phyloP scores from a whole-genome alignment of 2,797 vertebrate species.

The Rousettus madagascariensis region DNA sequence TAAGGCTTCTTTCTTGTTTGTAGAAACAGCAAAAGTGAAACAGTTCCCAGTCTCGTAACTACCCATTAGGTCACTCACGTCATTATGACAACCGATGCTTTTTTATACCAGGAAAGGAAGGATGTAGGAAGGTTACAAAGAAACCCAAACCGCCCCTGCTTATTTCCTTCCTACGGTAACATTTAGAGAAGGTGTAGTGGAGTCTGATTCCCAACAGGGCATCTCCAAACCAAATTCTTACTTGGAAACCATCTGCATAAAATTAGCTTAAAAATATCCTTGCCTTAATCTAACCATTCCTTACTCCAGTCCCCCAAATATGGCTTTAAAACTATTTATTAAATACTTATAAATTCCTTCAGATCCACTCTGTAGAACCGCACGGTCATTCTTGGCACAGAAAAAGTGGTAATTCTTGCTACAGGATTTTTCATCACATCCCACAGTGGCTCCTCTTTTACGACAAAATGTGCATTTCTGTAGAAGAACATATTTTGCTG shows the following conservation, averaged over 20 bases:
- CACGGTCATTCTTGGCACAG: conserved; percentile 77
- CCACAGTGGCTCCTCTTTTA: conserved; percentile 83
- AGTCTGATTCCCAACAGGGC: not conserved
- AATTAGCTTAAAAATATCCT: not conserved
- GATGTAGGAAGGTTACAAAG: not conserved
- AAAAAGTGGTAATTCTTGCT: conserved; percentile 83
- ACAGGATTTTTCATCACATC: conserved; percentile 80
- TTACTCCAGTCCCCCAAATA: not conserved
- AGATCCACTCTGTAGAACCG: conserved; percentile 60
- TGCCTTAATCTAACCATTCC: conserved; percentile 9
- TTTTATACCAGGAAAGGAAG: not conserved
- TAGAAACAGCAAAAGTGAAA: not conserved
- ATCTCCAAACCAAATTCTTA: not conserved
- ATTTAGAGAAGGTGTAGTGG: not conserved
- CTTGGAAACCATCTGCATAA: not conserved
- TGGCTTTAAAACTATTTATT: not conserved
- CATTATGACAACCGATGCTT: not conserved
- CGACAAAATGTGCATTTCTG: conserved; percentile 82
- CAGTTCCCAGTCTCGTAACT: not conserved
- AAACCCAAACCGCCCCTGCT: not conserved
- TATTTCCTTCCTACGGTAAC: not conserved
- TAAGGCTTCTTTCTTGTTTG: not conserved
- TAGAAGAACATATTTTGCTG: not conserved
- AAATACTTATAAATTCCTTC: conserved; percentile 82
- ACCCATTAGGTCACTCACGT: not conserved